Evolutionary conservation across 2,113 vertebrate species (phyloP).

Genomic region (Corythoichthys intestinalis): DNA sequence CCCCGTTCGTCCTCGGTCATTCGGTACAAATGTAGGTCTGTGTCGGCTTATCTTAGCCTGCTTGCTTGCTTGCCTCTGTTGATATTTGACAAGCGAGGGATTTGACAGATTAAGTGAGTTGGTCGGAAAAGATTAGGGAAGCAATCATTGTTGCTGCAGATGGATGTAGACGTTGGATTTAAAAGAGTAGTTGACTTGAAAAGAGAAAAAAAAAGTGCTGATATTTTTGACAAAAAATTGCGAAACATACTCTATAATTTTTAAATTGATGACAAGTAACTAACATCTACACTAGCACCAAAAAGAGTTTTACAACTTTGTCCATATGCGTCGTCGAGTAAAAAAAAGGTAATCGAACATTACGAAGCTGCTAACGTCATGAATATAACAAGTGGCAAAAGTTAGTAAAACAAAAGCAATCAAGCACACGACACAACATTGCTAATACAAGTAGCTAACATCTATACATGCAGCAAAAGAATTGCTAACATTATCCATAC

Average conservation of each 20-base stretch:
- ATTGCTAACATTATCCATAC: too few relatives aligned
- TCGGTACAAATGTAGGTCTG: constrained; percentile 60
- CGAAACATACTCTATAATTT: too few relatives aligned
- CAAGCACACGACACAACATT: too few relatives aligned
- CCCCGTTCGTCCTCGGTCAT: not conserved
- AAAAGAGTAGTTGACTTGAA: constrained; percentile 9
- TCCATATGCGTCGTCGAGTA: too few relatives aligned
- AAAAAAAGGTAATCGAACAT: too few relatives aligned
- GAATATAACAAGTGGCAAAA: not conserved
- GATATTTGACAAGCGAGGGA: constrained; percentile 62
- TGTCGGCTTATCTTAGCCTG: constrained; percentile 39
- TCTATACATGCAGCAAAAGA: not conserved
- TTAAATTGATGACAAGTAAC: too few relatives aligned
- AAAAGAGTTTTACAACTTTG: too few relatives aligned
- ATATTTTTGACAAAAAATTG: not conserved
- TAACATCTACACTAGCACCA: too few relatives aligned
- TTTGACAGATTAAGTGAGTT: constrained; percentile 67
- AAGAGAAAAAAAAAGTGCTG: not conserved
- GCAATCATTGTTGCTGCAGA: constrained; percentile 67
- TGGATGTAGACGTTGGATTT: constrained; percentile 50
- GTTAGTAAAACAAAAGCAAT: too few relatives aligned
- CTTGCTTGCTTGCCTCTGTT: constrained; percentile 20
- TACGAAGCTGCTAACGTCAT: not conserved
- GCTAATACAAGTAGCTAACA: not conserved
- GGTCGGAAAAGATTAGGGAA: constrained; percentile 62